Evolutionary conservation across 2,113 vertebrate species (phyloP).

Genomic region (Ursus arctos): DNA sequence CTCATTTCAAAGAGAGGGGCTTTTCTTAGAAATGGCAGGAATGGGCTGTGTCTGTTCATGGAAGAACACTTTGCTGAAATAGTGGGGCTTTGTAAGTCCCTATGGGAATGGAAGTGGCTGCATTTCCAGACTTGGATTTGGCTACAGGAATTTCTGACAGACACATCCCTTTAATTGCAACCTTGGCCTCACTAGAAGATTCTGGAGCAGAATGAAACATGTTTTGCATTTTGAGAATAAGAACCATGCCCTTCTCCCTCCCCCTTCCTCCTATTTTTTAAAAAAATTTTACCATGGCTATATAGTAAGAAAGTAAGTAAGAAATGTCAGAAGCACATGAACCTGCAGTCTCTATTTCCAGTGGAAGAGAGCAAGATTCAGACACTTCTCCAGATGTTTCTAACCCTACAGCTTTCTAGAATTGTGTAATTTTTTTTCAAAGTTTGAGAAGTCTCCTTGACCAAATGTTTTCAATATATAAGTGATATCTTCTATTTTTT

Average conservation of each 20-base stretch:
- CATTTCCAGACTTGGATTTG: conserved; percentile 49
- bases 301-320: background rate
- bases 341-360: conserved; percentile 1
- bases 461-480: background rate
- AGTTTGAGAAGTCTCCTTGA: background rate
- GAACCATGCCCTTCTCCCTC: background rate
- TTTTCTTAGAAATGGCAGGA: conserved; percentile 42
- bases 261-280: background rate
- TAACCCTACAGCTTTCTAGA: background rate
- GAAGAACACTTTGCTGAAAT: conserved; percentile 29
- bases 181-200: background rate
- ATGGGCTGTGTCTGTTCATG: background rate
- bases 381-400: background rate
- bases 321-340: background rate
- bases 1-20: conserved; percentile 23
- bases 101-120: background rate
- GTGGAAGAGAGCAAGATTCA: background rate
- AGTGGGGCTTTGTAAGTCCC: conserved; percentile 40
- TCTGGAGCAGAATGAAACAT: background rate
- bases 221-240: conserved; percentile 31
- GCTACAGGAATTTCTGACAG: conserved; percentile 30
- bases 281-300: background rate
- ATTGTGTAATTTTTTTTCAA: background rate
- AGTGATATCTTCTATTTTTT: background rate
- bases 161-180: background rate